Base-by-base conservation (phyloP, 2,113 vertebrate genomes). In the Myotis brandtii region DNA sequence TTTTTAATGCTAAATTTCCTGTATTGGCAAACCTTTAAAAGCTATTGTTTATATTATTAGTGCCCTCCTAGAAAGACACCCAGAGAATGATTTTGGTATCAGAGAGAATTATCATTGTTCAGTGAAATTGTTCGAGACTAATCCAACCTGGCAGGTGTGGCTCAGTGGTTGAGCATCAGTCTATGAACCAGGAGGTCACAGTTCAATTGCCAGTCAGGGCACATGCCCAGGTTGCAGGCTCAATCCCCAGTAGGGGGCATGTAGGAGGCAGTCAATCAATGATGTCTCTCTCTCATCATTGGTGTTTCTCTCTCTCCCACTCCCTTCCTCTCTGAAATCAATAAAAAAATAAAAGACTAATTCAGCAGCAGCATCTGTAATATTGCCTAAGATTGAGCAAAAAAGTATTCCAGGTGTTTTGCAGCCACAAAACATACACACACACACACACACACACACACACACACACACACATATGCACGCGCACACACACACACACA, bases 341-440 rank as follows among this genome's bases (percentile, higher is more conserved):
- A 62, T 62, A 12, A 62, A 62, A 62, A 62, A 62, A 62, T 62
- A 62, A 62, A 62, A 62, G n/a, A 72, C 48, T 23, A 85, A 48
- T 40, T 20, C 43, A 62, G 75, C 72, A 12, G 30, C 30, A 27
- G 43, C 34, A n/a, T 64, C 50, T 25, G n/a, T 86, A 91, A 93
- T 66, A 89, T 30, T 56, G 34, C 30, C 59, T 56, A 80, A 70
- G 43, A 82, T 30, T 4, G 40, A 82, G 32, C 6, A 23, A 10
- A 16, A 67, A 90, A 77, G 6, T 79, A 48, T 83, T 75, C 27
- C 93, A 89, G 93, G 81, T 91, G 67, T 73, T 95, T 46, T 46
- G 59, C 20, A 81, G 66, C n/a, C 67, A 48, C 43, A 52, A 16
- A 62, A n/a, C 48, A 82, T 9, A 1, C 34, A 59, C 11, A 12